Base-by-base conservation (phyloP, 2,797 vertebrate genomes). In the Nyctibius grandis region DNA sequence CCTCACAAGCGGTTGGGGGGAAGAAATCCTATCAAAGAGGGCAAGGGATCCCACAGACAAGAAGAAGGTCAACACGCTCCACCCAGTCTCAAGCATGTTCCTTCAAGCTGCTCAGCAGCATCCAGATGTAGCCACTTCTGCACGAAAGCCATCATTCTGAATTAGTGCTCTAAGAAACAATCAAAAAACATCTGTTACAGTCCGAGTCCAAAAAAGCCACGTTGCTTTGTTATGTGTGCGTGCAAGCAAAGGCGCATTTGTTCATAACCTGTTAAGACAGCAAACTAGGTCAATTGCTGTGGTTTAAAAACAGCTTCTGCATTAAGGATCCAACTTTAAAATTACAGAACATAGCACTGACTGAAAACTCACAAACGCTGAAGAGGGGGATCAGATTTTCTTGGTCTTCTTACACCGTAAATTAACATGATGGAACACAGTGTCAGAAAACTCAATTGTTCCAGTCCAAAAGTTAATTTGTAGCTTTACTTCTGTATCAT, bases 61-160 rank as follows among this genome's bases (percentile, higher is more conserved):
- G 45, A 81, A 75, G 34, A 93, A 95, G 91, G 92, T 94, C 90
- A 96, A 88, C n/a, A 64, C 85, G 79, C 93, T 94, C 93, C 96
- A 82, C 65, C 80, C 76, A 51, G n/a, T 72, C 84, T 85, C 85
- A 81, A 72, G 72, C 59, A 65, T 21, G 33, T 50, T 89, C 76
- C 92, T 90, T 85, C 76, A 63, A 86, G 78, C 74, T 4, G 4
- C 53, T 64, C 77, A 76, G 94, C 76, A 91, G 84, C 67, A 92
- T 68, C 69, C 83, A 96, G 85, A 92, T 47, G 84, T 11, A 91
- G 95, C 60, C 85, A 77, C 56, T 93, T 93, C 79, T 93, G 85
- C 88, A 96, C 40, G 9, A 88, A 95, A 94, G 48, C 20, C 78
- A 82, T 63, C 87, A 22, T 33, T 88, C 56, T 5, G 16, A 91